These are phyloP conservation scores for Strigamia crassipes DNA, from an alignment of 2,888 invertebrate genomes.

Conservation along the genomic window DNA sequence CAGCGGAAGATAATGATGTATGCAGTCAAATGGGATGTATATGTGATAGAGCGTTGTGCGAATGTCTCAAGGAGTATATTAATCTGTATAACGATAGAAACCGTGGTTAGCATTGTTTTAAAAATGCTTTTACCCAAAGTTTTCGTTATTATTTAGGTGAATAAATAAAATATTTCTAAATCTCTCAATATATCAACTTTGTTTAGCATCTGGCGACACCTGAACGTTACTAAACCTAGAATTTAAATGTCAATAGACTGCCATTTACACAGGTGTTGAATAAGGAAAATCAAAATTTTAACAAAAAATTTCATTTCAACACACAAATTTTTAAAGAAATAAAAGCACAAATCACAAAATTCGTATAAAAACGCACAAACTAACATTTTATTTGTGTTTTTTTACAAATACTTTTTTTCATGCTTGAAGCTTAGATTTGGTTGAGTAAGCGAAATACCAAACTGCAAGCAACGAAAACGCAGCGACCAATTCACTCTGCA, in stretches of 20 bases:
- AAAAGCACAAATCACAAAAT: neutral
- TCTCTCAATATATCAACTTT: neutral
- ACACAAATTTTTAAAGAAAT: neutral
- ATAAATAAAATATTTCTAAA: neutral
- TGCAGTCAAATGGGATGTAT: neutral
- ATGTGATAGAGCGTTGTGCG: neutral
- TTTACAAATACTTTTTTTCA: constrained; percentile 59
- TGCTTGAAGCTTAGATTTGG: constrained; percentile 78
- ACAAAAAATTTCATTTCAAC: no score
- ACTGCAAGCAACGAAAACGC: constrained; percentile 75
- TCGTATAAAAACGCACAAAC: neutral
- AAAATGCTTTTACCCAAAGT: neutral
- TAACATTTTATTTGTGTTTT: constrained; percentile 7
- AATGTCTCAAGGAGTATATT: neutral
- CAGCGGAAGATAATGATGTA: neutral
- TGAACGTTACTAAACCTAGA: no score
- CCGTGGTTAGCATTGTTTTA: neutral
- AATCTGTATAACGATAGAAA: neutral
- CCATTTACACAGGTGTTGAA: no score
- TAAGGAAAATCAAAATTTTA: no score
- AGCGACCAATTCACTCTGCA: constrained; percentile 90
- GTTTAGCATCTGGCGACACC: no score
- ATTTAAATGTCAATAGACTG: no score
- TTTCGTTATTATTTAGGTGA: neutral
- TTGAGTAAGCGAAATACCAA: constrained; percentile 83